Evolutionary conservation across 2,888 invertebrate species (phyloP).

Genomic region (Microdon myrmicae): DNA sequence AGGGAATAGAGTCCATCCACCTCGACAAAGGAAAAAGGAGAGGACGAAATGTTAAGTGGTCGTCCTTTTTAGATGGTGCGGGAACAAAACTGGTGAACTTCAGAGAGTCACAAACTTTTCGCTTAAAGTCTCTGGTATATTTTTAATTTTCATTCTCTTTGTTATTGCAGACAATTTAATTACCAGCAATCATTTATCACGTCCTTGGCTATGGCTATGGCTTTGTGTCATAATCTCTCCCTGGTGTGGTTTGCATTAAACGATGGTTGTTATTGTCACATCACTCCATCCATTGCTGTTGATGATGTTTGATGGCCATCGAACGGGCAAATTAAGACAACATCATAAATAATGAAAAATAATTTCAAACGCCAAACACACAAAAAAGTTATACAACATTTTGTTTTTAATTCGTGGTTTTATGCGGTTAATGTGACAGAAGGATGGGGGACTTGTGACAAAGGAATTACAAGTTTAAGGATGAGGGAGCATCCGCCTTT

Average conservation of each 20-base stretch:
- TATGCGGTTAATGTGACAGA: too few species aligned
- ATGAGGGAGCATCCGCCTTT: too few species aligned
- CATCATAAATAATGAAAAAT: too few species aligned
- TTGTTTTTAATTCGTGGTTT: too few species aligned
- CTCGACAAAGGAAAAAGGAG: constrained; percentile 3
- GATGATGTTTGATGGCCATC: constrained; percentile 24
- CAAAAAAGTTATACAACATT: too few species aligned
- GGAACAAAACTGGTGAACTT: constrained; percentile 4
- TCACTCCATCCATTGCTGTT: too few species aligned
- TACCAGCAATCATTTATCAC: constrained; percentile 55
- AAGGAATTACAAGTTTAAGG: too few species aligned
- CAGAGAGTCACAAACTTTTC: constrained; percentile 37
- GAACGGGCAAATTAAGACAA: constrained; percentile 16
- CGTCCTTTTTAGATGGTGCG: constrained; percentile 12
- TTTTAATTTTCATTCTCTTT: constrained; percentile 32
- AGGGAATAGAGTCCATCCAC: constrained; percentile 31
- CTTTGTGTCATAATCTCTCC: constrained; percentile 44
- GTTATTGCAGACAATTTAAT: constrained; percentile 54
- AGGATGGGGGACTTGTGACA: too few species aligned
- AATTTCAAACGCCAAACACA: too few species aligned
- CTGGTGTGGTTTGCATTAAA: constrained; percentile 36
- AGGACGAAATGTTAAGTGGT: constrained; percentile 33
- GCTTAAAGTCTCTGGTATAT: constrained; percentile 15
- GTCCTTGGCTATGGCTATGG: constrained; percentile 26
- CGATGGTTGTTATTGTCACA: too few species aligned